Base-by-base conservation (phyloP, 2,797 vertebrate species). In the Clarias pachynema region DNA sequence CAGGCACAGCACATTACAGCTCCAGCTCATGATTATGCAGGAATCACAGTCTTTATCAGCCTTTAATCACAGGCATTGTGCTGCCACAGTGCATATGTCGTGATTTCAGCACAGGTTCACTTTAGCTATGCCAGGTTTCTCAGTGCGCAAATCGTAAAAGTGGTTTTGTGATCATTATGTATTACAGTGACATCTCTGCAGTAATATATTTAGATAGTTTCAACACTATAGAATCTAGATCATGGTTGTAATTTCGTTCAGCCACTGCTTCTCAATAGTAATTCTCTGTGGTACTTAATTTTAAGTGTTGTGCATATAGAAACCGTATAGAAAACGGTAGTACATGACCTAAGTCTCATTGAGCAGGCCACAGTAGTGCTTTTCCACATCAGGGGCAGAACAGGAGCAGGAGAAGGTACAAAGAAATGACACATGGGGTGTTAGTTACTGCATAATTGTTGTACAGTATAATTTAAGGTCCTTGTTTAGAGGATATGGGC, bases 31-130 rank as follows among this genome's bases (percentile, higher is more conserved):
- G 63, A 16, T 57, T 49, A 53, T 53, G 86, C n/a, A n/a, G 9
- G 60, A 87, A 89, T 86, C 68, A 31, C 77, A 81, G 63, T 22
- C 77, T 85, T 87, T 89, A 81, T 89, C 88, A 81, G 56, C 22
- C 65, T 81, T 68, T 84, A 84, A 85, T 89, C 83, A 81, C 65
- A 65, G 49, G 80, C 66, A 85, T 87, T 85, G 81, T 84, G 26
- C 78, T 29, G 62, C 75, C 73, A 81, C 37, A 57, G 70, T 77
- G 72, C 18, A 69, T 63, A 79, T 18, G 44, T 14, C 7, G 8
- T 72, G 68, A 72, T 73, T 82, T 56, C 29, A 81, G 44, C 44
- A 56, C 12, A 22, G 63, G 34, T 59, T 14, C 3, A 1, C 66
- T 70, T 34, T 4, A 24, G 40, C 34, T 59, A 57, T 72, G 6